Base-by-base conservation (phyloP, 2,888 invertebrate species). In the Drosophila austrosaltans region DNA sequence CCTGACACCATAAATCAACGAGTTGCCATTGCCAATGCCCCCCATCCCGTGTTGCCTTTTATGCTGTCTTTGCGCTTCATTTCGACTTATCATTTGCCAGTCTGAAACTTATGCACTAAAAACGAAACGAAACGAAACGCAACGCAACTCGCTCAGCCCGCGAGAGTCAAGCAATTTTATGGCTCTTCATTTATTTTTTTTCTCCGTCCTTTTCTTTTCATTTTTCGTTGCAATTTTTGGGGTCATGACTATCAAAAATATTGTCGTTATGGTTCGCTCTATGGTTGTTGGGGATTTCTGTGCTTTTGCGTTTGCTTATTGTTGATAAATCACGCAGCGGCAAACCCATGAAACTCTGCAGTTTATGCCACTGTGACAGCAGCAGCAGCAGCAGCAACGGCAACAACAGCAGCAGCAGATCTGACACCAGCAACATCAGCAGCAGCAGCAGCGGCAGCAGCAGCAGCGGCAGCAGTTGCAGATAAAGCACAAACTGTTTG, bases 231-330 rank as follows among this genome's bases (percentile, higher is more conserved):
- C 69, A 68, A 60, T 68, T 69, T 74, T 80, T 74, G 72, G 74
- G 85, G 82, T 77, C 82, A 74, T 75, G 82, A 81, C 82, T 76
- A 78, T 81, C 81, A 76, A 69, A 80, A 82, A 73, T 79, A 75
- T 80, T 80, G 80, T 76, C 69, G 69, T 61, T 61, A 62, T 63
- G 59, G 62, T 8, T 8, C 44, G 20, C 66, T 39, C 61, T 42
- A 12, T 58, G 48, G 57, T 40, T 69, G 60, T 61, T 44, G 12
- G 25, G 39, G 22, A 48, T 30, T 63, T 54, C 32, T 20, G 22
- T 39, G 16, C 30, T 10, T 20, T 36, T 22, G 22, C 2, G 2
- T 10, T 36, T n/a, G n/a, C 22, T 53, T 39, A 32, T 48, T 32
- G 30, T 48, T 67, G 53, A 66, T 72, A 72, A 72, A 73, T 72